phyloP scores from a whole-genome alignment of 2,113 vertebrate genomes.

The Clarias macrocephalus region DNA sequence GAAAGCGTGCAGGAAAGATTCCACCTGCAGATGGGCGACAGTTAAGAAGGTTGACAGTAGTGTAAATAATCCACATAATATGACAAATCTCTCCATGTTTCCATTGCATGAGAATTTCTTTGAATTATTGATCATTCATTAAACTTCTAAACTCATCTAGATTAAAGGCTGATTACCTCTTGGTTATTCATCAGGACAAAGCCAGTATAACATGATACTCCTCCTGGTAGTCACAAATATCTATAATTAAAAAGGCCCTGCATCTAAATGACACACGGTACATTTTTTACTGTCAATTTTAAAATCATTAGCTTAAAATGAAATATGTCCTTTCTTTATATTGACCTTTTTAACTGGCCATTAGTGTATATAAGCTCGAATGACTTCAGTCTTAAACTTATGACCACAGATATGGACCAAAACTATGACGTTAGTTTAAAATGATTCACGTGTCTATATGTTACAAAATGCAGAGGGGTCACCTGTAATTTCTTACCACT shows the following conservation, averaged over 20 bases:
- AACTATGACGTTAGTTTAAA: not conserved
- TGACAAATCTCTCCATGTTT: not conserved
- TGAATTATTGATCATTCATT: conserved; percentile 37
- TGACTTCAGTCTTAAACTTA: not conserved
- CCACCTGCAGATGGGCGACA: not conserved
- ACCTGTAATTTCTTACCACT: not conserved
- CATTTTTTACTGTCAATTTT: not conserved
- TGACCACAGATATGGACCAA: not conserved
- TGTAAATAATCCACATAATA: not conserved
- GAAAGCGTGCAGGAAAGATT: not conserved
- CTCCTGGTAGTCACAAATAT: not conserved
- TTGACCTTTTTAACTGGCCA: not conserved
- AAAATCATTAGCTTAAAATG: not conserved
- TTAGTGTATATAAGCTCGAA: not conserved
- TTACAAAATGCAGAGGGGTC: not conserved
- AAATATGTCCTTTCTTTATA: not conserved
- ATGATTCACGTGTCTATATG: not conserved
- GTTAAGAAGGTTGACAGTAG: not conserved
- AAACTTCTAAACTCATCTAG: not conserved
- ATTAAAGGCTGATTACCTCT: not conserved
- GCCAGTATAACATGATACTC: not conserved
- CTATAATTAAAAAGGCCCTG: not conserved
- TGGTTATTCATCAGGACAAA: not conserved
- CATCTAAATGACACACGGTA: not conserved
- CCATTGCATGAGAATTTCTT: conserved; percentile 3